Conservation (phyloP, 2,888 invertebrate species). For the Ditylenchus weischeri region DNA sequence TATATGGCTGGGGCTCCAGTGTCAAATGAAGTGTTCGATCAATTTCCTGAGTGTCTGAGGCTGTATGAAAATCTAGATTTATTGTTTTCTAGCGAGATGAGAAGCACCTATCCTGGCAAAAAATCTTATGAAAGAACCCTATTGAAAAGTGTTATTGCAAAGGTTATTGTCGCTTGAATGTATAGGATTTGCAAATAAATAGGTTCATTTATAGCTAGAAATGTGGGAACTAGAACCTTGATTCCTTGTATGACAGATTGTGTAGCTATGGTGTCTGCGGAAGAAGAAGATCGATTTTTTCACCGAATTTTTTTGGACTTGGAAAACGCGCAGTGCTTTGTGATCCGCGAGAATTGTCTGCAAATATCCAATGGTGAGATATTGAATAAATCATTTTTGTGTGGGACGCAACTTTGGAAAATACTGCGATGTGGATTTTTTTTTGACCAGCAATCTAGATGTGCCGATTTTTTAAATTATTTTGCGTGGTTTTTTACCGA, state of each 20-base stretch:
- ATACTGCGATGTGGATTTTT: no score
- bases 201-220: slow-evolving; percentile 3
- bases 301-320: slow-evolving; percentile 5
- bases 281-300: not conserved
- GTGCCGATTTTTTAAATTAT: no score
- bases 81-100: slow-evolving; percentile 1
- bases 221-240: not conserved
- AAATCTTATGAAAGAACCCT: not conserved
- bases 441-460: no score
- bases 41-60: not conserved
- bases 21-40: not conserved
- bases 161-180: slow-evolving; percentile 9
- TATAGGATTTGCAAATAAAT: not conserved
- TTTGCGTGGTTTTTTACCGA: no score
- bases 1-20: not conserved
- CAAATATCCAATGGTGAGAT: slow-evolving; percentile 13
- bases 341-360: slow-evolving; percentile 7
- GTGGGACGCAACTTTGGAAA: no score
- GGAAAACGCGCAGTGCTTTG: not conserved
- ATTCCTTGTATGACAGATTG: not conserved
- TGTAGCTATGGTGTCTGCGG: slow-evolving; percentile 2
- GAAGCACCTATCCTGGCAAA: slow-evolving; percentile 7
- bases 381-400: no score
- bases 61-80: not conserved
- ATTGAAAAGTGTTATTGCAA: slow-evolving; percentile 2